Conservation (phyloP, 2,797 vertebrate genomes). For the Heliangelus exortis region DNA sequence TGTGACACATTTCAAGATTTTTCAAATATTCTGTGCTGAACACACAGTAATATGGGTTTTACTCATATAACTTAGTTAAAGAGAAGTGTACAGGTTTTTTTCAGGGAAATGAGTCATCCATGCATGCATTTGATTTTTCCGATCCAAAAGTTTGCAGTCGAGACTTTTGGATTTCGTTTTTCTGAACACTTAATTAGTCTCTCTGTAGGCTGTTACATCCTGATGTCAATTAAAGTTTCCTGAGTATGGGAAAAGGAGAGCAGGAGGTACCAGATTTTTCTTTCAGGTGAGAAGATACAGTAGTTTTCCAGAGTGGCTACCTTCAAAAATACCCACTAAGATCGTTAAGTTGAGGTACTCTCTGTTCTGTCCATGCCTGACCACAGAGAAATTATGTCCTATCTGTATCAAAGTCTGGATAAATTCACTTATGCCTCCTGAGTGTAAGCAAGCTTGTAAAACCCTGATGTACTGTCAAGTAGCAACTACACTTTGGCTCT, state of each 20-base stretch:
- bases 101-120: conserved; percentile 66
- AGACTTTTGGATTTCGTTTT: conserved; percentile 65
- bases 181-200: conserved; percentile 54
- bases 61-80: conserved; percentile 41
- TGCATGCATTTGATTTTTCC: conserved; percentile 60
- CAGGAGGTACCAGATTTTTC: background rate
- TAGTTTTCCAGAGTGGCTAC: background rate
- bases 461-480: background rate
- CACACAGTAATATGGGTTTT: conserved; percentile 26
- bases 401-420: background rate
- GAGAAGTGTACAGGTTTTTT: conserved; percentile 28
- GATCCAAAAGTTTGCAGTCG: conserved; percentile 55
- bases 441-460: background rate
- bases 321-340: background rate
- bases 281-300: background rate
- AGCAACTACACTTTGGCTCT: background rate
- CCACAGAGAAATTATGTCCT: background rate
- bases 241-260: conserved; percentile 35
- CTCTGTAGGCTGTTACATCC: conserved; percentile 38
- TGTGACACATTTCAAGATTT: conserved; percentile 26
- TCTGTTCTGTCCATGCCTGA: background rate
- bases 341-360: background rate
- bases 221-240: conserved; percentile 51
- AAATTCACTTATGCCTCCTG: background rate
- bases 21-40: conserved; percentile 27